Conservation (phyloP, 2,113 vertebrate genomes). For the Otis tarda region DNA sequence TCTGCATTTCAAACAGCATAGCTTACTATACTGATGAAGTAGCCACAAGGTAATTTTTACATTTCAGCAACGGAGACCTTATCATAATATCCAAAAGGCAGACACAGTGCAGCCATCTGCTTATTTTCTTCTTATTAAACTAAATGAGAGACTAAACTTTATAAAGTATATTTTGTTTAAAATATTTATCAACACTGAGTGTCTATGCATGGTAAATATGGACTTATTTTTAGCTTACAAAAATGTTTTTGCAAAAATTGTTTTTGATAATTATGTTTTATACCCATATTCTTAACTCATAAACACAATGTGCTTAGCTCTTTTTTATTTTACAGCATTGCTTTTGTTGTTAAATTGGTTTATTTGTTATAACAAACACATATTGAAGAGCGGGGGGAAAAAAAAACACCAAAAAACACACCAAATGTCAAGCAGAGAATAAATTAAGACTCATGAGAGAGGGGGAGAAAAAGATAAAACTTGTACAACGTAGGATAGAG, state of each 20-base stretch:
- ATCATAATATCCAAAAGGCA: conserved; percentile 39
- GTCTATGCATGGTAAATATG: background rate
- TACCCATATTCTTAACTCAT: background rate
- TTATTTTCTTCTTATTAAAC: conserved; percentile 30
- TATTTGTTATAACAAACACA: background rate
- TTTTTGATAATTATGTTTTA: background rate
- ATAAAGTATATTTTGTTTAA: background rate
- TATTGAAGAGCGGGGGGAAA: background rate
- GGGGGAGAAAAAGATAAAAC: background rate
- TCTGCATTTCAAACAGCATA: conserved; percentile 38
- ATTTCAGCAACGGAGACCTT: conserved; percentile 28
- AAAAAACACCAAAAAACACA: background rate
- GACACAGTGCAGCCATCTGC: conserved; percentile 58
- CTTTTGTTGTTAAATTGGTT: background rate
- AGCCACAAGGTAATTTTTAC: conserved; percentile 51
- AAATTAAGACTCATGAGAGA: background rate
- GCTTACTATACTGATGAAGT: conserved; percentile 7
- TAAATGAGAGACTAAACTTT: conserved; percentile 12
- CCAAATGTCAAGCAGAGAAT: background rate
- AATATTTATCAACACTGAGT: background rate
- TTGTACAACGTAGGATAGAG: background rate
- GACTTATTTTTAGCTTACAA: background rate
- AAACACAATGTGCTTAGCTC: background rate
- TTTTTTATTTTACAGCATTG: background rate
- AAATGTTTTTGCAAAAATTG: background rate